phyloP scores from a whole-genome alignment of 2,888 invertebrate species.

The Deroplatys truncata region DNA sequence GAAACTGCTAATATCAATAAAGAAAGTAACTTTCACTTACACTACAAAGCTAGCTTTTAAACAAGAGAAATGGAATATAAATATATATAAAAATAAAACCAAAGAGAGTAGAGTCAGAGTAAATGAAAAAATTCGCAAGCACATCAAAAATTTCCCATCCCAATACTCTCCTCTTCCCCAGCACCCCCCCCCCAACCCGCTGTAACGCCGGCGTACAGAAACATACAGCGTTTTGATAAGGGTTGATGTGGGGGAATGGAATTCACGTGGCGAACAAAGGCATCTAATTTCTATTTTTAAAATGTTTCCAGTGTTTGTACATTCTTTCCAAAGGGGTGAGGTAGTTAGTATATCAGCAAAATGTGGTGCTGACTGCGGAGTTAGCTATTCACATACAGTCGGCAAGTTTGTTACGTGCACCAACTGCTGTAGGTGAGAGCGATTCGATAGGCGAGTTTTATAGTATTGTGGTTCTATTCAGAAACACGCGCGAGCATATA shows the following conservation, averaged over 20 bases:
- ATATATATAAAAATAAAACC: neutral
- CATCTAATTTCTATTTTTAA: neutral
- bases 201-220: neutral
- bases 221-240: neutral
- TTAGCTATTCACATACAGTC: too few species aligned
- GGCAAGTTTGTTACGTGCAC: too few species aligned
- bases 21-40: neutral
- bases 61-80: neutral
- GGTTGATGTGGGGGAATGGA: neutral
- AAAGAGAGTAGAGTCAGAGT: neutral
- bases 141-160: neutral
- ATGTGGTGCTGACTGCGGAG: neutral
- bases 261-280: neutral
- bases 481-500: too few species aligned
- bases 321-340: neutral
- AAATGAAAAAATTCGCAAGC: neutral
- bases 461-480: too few species aligned
- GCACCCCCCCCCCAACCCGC: neutral
- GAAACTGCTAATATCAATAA: neutral
- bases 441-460: too few species aligned
- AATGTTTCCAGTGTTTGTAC: neutral
- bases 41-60: neutral
- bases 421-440: too few species aligned
- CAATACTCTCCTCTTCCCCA: neutral
- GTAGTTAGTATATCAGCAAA: neutral